Conservation (phyloP, 2,113 vertebrate species). For the Laterallus jamaicensis region DNA sequence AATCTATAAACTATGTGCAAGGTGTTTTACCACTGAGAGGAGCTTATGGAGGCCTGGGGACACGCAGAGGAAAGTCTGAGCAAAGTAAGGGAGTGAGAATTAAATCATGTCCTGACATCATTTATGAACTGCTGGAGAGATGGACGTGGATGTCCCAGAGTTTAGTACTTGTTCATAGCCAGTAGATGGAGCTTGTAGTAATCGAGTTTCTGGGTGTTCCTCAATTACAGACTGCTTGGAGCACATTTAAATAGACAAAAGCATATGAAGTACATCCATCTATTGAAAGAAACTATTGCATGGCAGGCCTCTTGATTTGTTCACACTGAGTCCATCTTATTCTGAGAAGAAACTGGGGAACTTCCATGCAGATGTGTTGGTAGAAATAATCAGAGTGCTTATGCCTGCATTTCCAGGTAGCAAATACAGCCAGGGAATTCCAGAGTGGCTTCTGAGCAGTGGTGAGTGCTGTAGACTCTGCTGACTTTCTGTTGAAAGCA, state of each 20-base stretch:
- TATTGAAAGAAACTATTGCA: not conserved
- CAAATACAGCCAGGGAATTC: too few relatives aligned
- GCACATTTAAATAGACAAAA: not conserved
- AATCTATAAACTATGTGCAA: not conserved
- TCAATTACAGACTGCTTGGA: not conserved
- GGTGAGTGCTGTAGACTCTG: not conserved
- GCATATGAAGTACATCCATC: not conserved
- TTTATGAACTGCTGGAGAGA: not conserved
- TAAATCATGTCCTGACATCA: not conserved
- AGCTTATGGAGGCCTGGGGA: not conserved
- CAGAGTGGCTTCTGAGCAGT: not conserved
- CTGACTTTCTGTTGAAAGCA: not conserved
- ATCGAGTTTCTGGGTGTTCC: not conserved
- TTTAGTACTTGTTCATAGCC: not conserved
- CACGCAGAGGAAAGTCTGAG: not conserved
- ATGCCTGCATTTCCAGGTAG: too few relatives aligned
- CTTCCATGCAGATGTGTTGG: not conserved
- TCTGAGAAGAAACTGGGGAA: not conserved
- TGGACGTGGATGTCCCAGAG: not conserved
- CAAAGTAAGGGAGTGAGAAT: not conserved
- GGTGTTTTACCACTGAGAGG: not conserved
- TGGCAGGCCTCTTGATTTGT: not conserved
- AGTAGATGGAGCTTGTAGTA: slow-evolving; percentile 72
- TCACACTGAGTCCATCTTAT: not conserved
- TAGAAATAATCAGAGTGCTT: not conserved